phyloP scores from a whole-genome alignment of 2,888 invertebrate species.

The Xestia ashworthii region DNA sequence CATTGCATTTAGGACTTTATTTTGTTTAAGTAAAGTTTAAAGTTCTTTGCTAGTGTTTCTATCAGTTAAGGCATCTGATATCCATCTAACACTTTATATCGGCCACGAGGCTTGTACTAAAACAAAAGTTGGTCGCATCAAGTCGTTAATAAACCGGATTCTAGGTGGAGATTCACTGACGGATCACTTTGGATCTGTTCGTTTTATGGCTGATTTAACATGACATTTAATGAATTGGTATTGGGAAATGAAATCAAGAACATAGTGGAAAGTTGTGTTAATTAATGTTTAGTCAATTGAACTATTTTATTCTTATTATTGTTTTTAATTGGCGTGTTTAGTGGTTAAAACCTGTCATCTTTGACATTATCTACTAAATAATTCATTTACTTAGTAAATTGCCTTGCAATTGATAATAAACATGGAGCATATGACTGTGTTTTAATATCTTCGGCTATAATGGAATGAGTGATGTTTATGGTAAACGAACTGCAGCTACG shows the following conservation, averaged over 20 bases:
- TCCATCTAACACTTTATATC: conserved; percentile 70
- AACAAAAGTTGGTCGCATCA: conserved; percentile 83
- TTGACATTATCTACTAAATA: background rate
- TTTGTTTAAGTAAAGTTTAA: accelerated
- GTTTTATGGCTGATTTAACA: conserved; percentile 61
- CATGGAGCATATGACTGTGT: background rate
- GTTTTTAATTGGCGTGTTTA: conserved; percentile 8
- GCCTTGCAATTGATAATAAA: background rate
- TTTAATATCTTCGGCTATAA: background rate
- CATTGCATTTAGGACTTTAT: conserved; percentile 26
- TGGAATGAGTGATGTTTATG: conserved; percentile 5
- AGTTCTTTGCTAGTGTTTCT: background rate
- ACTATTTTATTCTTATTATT: conserved; percentile 35
- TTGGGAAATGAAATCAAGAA: conserved; percentile 51
- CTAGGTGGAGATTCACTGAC: conserved; percentile 80
- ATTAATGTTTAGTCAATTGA: conserved; percentile 27
- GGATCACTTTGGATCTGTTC: conserved; percentile 67
- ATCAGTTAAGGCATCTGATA: conserved; percentile 56
- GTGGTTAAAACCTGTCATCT: background rate
- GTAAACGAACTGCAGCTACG: background rate
- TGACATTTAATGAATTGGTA: conserved; percentile 57
- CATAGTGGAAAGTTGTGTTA: conserved; percentile 44
- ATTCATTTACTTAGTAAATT: background rate
- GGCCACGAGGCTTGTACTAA: conserved; percentile 77
- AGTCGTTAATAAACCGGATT: conserved; percentile 83